Base-by-base conservation (phyloP, 2,797 vertebrate genomes). In the Sandelia bainsii region DNA sequence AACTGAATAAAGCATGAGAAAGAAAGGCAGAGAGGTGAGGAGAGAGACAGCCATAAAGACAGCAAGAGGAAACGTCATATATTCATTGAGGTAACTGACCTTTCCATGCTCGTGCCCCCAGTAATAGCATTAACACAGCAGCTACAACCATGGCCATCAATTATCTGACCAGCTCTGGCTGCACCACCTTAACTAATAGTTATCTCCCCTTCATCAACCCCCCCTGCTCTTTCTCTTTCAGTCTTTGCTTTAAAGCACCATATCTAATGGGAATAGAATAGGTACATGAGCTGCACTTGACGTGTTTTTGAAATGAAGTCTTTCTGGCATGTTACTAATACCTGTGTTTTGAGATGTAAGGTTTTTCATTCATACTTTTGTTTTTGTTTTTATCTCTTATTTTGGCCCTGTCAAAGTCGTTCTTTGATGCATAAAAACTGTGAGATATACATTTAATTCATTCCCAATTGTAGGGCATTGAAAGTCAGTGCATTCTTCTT, bases 61-160 rank as follows among this genome's bases (percentile, higher is more conserved):
- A 69, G 77, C 54, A 27, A 56, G 69, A 57, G 54, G 50, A 81
- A 77, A 82, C 22, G 45, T 68, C 49, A 72, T 76, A 87, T 86
- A 82, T 90, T 85, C 77, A 75, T 54, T 82, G 82, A 84, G 87
- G 68, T 87, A 83, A 85, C 76, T 87, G 92, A 93, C 91, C 91
- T 92, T 92, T 93, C 71, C 82, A 79, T 86, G 85, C 77, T 76
- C 79, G 77, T 87, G 89, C 85, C 87, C 89, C 77, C 79, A 85
- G 75, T 93, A 92, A 93, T 90, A 89, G 84, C 80, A 92, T 92
- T 93, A 93, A 82, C 85, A 87, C 75, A 70, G 72, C 72, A 79
- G 83, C 87, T 82, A 87, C 84, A 87, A 80, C 82, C 83, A 79
- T 72, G 73, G 71, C 88, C 86, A 92, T 93, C 91, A 92, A 91